Evolutionary conservation across 2,888 invertebrate species (phyloP).

Genomic region (Strigamia maritima): DNA sequence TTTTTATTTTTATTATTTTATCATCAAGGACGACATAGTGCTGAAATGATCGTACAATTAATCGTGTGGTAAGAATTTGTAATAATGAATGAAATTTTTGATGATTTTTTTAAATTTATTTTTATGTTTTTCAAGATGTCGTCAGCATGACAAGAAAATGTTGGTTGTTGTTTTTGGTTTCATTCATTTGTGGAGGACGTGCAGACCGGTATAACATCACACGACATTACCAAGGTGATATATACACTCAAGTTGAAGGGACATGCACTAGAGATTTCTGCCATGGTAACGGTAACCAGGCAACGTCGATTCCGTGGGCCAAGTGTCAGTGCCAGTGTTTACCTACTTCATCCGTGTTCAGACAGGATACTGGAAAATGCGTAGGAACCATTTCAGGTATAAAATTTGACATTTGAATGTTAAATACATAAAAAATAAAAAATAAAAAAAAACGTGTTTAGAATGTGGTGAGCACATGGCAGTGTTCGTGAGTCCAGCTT

Average conservation of each 20-base stretch:
- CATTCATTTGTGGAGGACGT: neutral
- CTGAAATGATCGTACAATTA: neutral
- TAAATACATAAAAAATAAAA: neutral
- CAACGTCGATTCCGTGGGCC: conserved; percentile 48
- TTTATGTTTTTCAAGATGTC: too few relatives aligned
- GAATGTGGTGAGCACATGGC: conserved; percentile 68
- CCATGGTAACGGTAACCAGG: conserved; percentile 52
- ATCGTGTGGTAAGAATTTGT: neutral
- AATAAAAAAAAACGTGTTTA: conserved; percentile 50
- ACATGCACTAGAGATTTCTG: conserved; percentile 40
- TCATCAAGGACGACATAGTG: neutral
- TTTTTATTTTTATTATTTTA: too few relatives aligned
- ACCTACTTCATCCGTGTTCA: conserved; percentile 70
- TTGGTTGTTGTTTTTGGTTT: neutral
- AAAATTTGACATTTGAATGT: conserved; percentile 46
- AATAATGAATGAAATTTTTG: neutral
- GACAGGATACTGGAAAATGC: conserved; percentile 79
- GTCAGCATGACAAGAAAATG: conserved; percentile 7
- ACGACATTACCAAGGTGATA: conserved; percentile 61
- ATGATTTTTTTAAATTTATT: neutral
- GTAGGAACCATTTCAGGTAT: conserved; percentile 81
- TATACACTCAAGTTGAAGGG: conserved; percentile 59
- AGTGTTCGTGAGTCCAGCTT: conserved; percentile 68
- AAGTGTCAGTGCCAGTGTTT: conserved; percentile 76
- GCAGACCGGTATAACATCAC: conserved; percentile 55